Conservation (phyloP, 2,113 vertebrate genomes). For the Myanophis thanlyinensis region DNA sequence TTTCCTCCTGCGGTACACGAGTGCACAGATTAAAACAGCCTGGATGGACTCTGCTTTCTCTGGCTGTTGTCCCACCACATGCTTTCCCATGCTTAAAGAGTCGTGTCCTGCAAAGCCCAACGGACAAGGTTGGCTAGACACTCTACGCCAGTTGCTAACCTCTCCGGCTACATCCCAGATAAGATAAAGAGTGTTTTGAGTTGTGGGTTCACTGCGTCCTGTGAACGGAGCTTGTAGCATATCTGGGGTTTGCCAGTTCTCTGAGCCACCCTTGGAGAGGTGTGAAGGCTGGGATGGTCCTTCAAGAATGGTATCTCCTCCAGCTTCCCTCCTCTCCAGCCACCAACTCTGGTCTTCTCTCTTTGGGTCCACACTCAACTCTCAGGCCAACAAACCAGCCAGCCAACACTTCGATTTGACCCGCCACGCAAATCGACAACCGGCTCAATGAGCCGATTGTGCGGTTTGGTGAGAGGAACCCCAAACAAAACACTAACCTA, state of each 20-base stretch:
- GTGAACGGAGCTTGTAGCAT: neutral
- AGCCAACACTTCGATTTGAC: neutral
- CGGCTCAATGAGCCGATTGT: fast-evolving
- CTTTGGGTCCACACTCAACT: neutral
- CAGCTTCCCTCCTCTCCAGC: neutral
- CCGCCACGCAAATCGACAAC: neutral
- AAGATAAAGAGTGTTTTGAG: neutral
- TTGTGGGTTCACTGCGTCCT: neutral
- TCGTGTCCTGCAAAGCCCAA: neutral
- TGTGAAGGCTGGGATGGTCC: neutral
- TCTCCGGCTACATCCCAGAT: neutral
- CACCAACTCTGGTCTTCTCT: neutral
- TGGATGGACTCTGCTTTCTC: neutral
- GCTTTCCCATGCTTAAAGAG: neutral
- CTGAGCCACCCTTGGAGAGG: neutral
- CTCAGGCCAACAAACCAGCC: neutral
- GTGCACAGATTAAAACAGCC: neutral
- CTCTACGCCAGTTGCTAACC: neutral
- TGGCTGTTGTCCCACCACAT: neutral
- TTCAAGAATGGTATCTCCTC: too few relatives aligned
- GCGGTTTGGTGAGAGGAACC: neutral
- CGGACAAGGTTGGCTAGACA: neutral
- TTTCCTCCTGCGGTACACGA: fast-evolving
- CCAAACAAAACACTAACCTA: neutral
- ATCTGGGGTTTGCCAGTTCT: neutral